Evolutionary conservation across 2,797 vertebrate species (phyloP).

Genomic region (Trachurus trachurus): DNA sequence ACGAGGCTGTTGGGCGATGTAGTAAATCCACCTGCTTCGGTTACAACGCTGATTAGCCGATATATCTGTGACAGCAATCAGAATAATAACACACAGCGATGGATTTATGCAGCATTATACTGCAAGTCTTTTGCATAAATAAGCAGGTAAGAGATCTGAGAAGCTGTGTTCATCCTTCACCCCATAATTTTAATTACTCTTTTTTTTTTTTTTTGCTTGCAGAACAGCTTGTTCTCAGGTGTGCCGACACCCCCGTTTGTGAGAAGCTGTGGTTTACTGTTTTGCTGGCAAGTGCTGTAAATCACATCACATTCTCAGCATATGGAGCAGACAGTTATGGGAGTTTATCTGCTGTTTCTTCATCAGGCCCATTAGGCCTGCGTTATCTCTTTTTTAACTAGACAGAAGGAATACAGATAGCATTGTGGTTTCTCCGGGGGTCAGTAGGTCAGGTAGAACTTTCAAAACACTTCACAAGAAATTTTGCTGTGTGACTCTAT

Average conservation of each 20-base stretch:
- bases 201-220: not conserved
- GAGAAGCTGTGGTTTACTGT: conserved; percentile 47
- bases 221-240: conserved; percentile 62
- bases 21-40: conserved; percentile 61
- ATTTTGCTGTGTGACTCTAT: conserved; percentile 31
- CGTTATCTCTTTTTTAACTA: conserved; percentile 54
- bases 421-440: conserved; percentile 40
- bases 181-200: conserved; percentile 46
- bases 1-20: conserved; percentile 23
- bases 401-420: conserved; percentile 47
- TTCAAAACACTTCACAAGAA: conserved; percentile 36
- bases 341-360: conserved; percentile 56
- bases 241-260: conserved; percentile 32
- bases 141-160: conserved; percentile 35
- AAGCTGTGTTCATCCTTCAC: conserved; percentile 42
- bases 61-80: conserved; percentile 57
- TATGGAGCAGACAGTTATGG: conserved; percentile 54
- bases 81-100: conserved; percentile 52
- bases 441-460: conserved; percentile 48
- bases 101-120: conserved; percentile 48
- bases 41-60: conserved; percentile 50
- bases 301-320: conserved; percentile 58
- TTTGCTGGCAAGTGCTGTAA: conserved; percentile 38
- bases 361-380: conserved; percentile 38
- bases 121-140: conserved; percentile 47